Percentiles rank a stretch among this genome's conserved stretches.
phyloP scores from a whole-genome alignment of 2,113 vertebrate species.

The Capreolus pygargus region DNA sequence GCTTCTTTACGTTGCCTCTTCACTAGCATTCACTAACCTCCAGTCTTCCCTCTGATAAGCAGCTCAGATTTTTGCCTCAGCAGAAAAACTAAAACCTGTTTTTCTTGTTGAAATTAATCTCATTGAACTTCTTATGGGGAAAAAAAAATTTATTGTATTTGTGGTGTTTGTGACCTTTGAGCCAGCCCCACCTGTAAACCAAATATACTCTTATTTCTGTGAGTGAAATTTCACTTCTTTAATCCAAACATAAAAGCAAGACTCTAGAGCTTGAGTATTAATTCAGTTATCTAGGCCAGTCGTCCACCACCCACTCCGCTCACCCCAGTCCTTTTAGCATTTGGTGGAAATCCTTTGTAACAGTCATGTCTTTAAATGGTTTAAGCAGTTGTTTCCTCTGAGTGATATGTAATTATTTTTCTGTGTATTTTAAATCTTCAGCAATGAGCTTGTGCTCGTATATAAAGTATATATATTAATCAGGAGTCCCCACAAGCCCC shows the following conservation, averaged over 20 bases:
- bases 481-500: not conserved
- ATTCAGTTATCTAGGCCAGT: not conserved
- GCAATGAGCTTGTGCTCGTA: not conserved
- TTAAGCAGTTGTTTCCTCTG: not conserved
- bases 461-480: not conserved
- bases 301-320: rapidly evolving
- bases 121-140: not conserved
- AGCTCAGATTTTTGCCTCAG: not conserved
- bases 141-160: not conserved
- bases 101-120: conserved; percentile 40
- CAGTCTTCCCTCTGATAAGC: not conserved
- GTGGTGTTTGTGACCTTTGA: conserved; percentile 20
- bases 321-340: not conserved
- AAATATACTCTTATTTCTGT: conserved; percentile 9
- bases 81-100: conserved; percentile 35
- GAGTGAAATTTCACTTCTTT: conserved; percentile 31
- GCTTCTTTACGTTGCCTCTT: not conserved
- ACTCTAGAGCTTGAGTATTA: not conserved
- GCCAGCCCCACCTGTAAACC: not conserved
- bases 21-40: not conserved
- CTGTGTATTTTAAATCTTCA: not conserved
- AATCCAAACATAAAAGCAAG: not conserved
- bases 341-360: not conserved
- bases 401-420: not conserved
- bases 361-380: not conserved